phyloP scores from a whole-genome alignment of 2,888 invertebrate species.

The Aethes cnicana region DNA sequence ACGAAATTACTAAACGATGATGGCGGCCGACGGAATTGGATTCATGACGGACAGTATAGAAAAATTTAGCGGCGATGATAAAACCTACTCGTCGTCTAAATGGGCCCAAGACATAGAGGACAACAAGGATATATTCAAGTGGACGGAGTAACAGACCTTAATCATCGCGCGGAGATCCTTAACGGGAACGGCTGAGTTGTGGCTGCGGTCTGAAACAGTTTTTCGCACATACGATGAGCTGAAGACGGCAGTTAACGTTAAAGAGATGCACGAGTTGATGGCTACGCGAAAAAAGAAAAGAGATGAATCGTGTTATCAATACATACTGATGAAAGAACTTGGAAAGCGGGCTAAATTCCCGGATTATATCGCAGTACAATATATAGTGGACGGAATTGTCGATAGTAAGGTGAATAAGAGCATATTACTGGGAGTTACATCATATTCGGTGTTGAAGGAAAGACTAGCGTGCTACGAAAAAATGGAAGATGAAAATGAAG shows the following conservation, averaged over 20 bases:
- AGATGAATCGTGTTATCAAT: background rate
- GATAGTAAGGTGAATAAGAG: background rate
- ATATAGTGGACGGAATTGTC: background rate
- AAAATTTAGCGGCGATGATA: constrained; percentile 1
- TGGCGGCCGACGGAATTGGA: background rate
- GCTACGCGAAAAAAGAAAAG: background rate
- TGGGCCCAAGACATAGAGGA: background rate
- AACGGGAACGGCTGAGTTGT: background rate
- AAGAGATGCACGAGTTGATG: background rate
- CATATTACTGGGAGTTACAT: background rate
- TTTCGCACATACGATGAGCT: background rate
- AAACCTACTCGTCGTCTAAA: background rate
- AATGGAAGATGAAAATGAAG: background rate
- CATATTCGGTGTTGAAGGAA: background rate
- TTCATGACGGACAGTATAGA: background rate
- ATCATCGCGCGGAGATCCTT: background rate
- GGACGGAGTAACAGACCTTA: background rate
- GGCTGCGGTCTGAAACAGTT: background rate
- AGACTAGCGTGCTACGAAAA: background rate
- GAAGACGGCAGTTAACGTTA: background rate
- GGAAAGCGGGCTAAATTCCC: background rate
- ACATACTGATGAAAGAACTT: background rate
- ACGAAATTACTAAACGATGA: too few species aligned
- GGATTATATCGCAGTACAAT: background rate
- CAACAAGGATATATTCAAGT: background rate